Base-by-base conservation (phyloP, 2,888 invertebrate genomes). In the Euplexia lucipara region DNA sequence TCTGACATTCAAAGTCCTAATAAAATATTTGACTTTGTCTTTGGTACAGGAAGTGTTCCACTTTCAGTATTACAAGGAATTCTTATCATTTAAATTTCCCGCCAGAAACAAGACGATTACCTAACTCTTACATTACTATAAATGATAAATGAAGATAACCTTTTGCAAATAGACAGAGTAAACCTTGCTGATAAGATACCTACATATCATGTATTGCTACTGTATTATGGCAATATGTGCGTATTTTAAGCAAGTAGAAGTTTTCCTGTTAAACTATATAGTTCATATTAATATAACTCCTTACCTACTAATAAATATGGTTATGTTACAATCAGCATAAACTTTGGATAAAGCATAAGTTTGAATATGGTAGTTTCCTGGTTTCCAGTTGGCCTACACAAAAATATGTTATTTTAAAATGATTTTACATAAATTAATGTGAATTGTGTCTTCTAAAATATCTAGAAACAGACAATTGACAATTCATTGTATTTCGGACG, bases 401-500 rank as follows among this genome's bases (percentile, higher is more conserved):
- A 60, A 47, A 48, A 26, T 14, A 53, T 64, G 30, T 44, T 51
- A 51, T 26, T 54, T 44, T n/a, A 47, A 48, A 70, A 70, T 70
- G 9, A 58, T 35, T 64, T 58, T 58, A 57, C 48, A 62, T 63
- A 61, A 22, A 56, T 49, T 56, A 41, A 65, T 65, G 58, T 51
- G 58, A 57, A 49, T 35, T 69, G 42, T 41, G 16, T 73, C 58
- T 74, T 59, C 59, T 65, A 62, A 37, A 51, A 37, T 66, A 66
- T 56, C 49, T 63, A 65, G 32, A 78, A 54, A 66, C 44, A 71
- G 72, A 71, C 39, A 70, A 70, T 70, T 51, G 45, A 37, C n/a
- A 34, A 63, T 53, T 57, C 49, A 54, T 59, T 71, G 54, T 30
- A 51, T 48, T 54, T 49, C 48, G 32, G 51, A 56, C 34, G n/a